Conservation (phyloP, 1,140 invertebrate genomes). For the Copidosoma floridanum region DNA sequence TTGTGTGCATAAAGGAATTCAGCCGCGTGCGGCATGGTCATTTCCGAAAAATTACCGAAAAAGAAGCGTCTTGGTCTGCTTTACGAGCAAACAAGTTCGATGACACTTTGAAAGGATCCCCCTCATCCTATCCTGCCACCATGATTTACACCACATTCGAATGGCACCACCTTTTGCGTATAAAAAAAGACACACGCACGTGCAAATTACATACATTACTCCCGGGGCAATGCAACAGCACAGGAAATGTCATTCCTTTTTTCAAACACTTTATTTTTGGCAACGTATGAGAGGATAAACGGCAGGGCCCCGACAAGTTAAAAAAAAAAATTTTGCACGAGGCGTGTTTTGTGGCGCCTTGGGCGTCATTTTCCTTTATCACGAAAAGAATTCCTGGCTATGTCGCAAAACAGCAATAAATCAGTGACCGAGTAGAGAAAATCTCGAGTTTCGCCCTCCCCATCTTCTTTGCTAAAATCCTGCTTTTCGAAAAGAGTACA, state of each 20-base stretch:
- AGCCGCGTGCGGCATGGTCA: background rate
- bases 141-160: conserved; percentile 5
- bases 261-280: background rate
- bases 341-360: too few relatives aligned
- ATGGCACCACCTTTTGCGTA: background rate
- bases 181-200: background rate
- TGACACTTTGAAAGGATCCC: background rate
- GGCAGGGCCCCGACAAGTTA: too few relatives aligned
- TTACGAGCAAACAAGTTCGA: conserved; percentile 12
- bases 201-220: background rate
- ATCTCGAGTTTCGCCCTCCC: too few relatives aligned
- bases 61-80: background rate
- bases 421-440: background rate
- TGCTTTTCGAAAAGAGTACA: too few relatives aligned
- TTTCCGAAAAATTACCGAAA: conserved; percentile 1
- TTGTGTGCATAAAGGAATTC: background rate
- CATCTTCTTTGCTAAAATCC: too few relatives aligned
- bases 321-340: too few relatives aligned
- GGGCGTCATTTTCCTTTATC: background rate
- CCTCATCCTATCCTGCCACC: background rate
- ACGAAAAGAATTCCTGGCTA: conserved; percentile 9
- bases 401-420: conserved; percentile 1
- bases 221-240: conserved; percentile 1
- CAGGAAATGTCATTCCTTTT: background rate
- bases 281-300: background rate